phyloP scores from a whole-genome alignment of 1,140 invertebrate genomes.

The Hyposmocoma kahamanoa region DNA sequence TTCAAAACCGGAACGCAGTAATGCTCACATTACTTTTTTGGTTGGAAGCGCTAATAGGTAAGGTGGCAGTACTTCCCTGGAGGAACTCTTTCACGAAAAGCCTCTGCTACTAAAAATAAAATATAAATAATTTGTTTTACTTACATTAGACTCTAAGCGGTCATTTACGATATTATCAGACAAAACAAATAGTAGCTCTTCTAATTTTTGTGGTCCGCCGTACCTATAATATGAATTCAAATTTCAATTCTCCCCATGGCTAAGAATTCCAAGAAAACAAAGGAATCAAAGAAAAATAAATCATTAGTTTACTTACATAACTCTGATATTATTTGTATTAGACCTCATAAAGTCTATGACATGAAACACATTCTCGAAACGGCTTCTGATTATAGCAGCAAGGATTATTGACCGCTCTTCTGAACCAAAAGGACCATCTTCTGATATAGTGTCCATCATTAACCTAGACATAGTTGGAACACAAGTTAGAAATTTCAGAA shows the following conservation, averaged over 20 bases:
- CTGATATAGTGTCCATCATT: conserved; percentile 32
- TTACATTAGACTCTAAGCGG: conserved; percentile 25
- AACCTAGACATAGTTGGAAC: too few species aligned
- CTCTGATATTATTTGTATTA: conserved; percentile 31
- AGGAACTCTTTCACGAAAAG: too few species aligned
- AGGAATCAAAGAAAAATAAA: background rate
- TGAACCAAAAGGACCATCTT: conserved; percentile 25
- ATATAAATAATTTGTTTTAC: too few species aligned
- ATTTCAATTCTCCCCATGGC: background rate
- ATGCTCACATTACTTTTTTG: too few species aligned
- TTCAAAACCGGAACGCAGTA: too few species aligned
- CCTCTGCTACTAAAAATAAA: too few species aligned
- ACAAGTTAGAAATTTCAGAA: too few species aligned
- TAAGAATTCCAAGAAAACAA: too few species aligned
- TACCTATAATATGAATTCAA: conserved; percentile 28
- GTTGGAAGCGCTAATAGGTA: too few species aligned
- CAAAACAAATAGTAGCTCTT: conserved; percentile 32
- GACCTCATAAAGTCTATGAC: conserved; percentile 34
- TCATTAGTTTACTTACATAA: conserved; percentile 33
- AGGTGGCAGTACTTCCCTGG: too few species aligned
- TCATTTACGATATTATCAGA: conserved; percentile 28
- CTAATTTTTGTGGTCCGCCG: conserved; percentile 39
- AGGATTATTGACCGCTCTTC: conserved; percentile 48
- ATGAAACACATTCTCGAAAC: conserved; percentile 22
- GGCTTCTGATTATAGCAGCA: conserved; percentile 31